Base-by-base conservation (phyloP, 2,113 vertebrate genomes). In the Thryonomys swinderianus region DNA sequence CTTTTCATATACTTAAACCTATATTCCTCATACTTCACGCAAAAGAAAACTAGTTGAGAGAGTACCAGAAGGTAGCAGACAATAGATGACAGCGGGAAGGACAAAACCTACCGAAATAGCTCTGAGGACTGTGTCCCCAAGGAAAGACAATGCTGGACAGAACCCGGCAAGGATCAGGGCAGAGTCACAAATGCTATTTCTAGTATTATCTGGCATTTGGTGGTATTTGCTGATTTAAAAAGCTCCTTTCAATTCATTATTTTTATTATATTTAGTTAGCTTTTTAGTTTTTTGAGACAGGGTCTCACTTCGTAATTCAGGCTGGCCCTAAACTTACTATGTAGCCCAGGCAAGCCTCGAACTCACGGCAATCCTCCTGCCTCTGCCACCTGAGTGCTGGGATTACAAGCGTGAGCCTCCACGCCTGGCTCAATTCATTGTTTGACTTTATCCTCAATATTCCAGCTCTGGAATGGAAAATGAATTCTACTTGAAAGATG, bases 151-250 rank as follows among this genome's bases (percentile, higher is more conserved):
- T 85, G 45, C 74, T 73, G 74, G 88, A 64, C 57, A 48, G 80
- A 91, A 87, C 13, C 8, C 85, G 51, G 32, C 71, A 76, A 66
- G 13, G 37, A 20, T 76, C 66, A 73, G 48, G n/a, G n/a, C 25
- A 79, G 45, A 88, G 21, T 14, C 67, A 85, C 67, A 57, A 79
- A 53, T 62, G 30, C 51, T 90, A 25, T 74, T 94, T 86, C n/a
- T 51, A 88, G 74, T 64, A 88, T 42, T 66, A 69, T 55, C 80
- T 96, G 90, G n/a, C 23, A 84, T 66, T 84, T 87, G 82, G 62
- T 95, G 64, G 64, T 61, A 96, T 86, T 96, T 91, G 66, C 37
- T 82, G 25, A 87, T 96, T 88, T 80, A 45, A 91, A 88, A 95
- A 95, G n/a, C 73, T 71, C 48, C 48, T 85, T 85, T 82, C 66